Conservation (phyloP, 2,113 vertebrate species). For the Oenanthe oenanthe region DNA sequence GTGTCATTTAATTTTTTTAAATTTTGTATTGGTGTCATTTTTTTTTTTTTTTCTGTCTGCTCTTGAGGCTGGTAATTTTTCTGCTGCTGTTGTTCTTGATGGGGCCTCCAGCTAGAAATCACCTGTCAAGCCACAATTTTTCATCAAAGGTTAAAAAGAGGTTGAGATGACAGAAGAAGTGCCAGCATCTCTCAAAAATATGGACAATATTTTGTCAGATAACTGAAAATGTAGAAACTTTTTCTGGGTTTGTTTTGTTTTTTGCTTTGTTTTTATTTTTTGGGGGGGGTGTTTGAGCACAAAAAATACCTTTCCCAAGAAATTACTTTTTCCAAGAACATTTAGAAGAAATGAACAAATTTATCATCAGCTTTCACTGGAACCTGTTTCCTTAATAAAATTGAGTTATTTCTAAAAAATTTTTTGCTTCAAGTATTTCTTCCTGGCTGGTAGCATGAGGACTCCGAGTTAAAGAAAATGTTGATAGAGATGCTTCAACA, state of each 20-base stretch:
- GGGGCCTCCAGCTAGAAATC: not conserved
- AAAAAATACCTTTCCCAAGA: not conserved
- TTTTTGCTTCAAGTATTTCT: not conserved
- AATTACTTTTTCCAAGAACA: not conserved
- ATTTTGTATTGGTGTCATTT: not conserved
- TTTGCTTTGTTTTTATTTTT: not conserved
- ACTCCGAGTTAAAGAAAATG: not conserved
- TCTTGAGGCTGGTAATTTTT: not conserved
- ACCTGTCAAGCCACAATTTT: not conserved
- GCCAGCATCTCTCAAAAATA: not conserved
- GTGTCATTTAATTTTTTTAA: too few relatives aligned
- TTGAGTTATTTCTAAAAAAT: accelerated
- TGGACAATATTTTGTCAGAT: not conserved
- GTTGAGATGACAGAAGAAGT: not conserved
- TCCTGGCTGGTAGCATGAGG: not conserved
- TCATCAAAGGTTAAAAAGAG: not conserved
- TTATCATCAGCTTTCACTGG: not conserved
- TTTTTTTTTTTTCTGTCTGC: not conserved
- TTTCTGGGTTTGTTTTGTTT: not conserved
- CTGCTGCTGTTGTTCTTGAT: not conserved
- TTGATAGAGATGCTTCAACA: not conserved
- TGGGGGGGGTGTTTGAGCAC: not conserved
- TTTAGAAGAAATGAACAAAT: not conserved
- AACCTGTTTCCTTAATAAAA: not conserved
- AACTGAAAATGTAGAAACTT: not conserved